These are phyloP conservation scores for Pimpla rufipes DNA, from an alignment of 2,888 invertebrate genomes.

Conservation along the genomic window DNA sequence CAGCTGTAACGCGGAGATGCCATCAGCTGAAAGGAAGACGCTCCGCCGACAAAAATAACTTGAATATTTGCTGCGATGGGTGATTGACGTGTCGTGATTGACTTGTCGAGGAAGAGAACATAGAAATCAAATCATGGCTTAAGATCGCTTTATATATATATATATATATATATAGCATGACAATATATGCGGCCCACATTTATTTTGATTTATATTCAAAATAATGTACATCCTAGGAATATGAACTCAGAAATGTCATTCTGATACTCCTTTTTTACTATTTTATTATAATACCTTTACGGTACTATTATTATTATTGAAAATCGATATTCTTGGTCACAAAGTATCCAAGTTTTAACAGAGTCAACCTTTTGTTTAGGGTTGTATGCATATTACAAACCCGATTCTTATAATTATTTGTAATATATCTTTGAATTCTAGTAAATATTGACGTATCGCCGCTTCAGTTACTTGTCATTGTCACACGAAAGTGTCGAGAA, in stretches of 20 bases:
- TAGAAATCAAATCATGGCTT: not conserved
- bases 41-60: not conserved
- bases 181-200: not conserved
- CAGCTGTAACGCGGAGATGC: constrained; percentile 28
- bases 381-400: too few species aligned
- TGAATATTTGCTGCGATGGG: constrained; percentile 14
- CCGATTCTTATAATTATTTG: too few species aligned
- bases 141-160: not conserved
- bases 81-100: constrained; percentile 38
- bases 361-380: too few species aligned
- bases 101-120: not conserved
- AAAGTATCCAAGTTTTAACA: too few species aligned
- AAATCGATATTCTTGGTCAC: too few species aligned
- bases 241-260: not conserved
- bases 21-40: constrained; percentile 24
- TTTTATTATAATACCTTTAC: too few species aligned
- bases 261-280: too few species aligned
- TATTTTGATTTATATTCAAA: not conserved
- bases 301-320: too few species aligned
- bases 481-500: constrained; percentile 13
- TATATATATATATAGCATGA: too few species aligned
- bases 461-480: constrained; percentile 1
- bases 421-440: too few species aligned
- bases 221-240: not conserved
- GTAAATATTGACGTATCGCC: not conserved